Conservation (phyloP, 1,140 invertebrate genomes). For the Cylas formicarius region DNA sequence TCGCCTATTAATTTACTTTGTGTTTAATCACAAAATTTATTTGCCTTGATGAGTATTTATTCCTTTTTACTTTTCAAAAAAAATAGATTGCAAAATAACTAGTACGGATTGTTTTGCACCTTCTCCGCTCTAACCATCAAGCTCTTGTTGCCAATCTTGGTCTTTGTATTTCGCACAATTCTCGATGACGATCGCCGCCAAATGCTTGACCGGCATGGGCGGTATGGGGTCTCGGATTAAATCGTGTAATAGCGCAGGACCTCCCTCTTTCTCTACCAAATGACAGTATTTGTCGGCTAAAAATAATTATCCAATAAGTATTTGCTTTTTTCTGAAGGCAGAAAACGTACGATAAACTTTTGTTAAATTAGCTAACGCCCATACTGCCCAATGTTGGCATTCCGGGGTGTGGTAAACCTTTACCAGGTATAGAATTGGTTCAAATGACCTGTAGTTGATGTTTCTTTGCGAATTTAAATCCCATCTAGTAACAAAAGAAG, state of each 20-base stretch:
- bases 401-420: conserved; percentile 75
- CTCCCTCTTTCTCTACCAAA: conserved; percentile 79
- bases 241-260: conserved; percentile 63
- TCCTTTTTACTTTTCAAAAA: no score
- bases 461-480: conserved; percentile 78
- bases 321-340: no score
- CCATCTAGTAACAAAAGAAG: conserved; percentile 52
- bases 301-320: conserved; percentile 18
- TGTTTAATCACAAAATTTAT: no score
- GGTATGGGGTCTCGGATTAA: conserved; percentile 56
- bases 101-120: no score
- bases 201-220: conserved; percentile 56
- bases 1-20: no score
- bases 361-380: conserved; percentile 94
- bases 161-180: conserved; percentile 49
- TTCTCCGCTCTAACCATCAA: conserved; percentile 20
- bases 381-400: conserved; percentile 94
- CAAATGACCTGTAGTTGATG: conserved; percentile 95
- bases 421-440: conserved; percentile 79
- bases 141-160: conserved; percentile 25
- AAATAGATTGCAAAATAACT: conserved; percentile 3
- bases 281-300: conserved; percentile 82
- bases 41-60: conserved; percentile 15
- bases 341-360: conserved; percentile 76
- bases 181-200: conserved; percentile 58